phyloP scores from a whole-genome alignment of 2,888 invertebrate genomes.

The Hemicrepidius hirtus region DNA sequence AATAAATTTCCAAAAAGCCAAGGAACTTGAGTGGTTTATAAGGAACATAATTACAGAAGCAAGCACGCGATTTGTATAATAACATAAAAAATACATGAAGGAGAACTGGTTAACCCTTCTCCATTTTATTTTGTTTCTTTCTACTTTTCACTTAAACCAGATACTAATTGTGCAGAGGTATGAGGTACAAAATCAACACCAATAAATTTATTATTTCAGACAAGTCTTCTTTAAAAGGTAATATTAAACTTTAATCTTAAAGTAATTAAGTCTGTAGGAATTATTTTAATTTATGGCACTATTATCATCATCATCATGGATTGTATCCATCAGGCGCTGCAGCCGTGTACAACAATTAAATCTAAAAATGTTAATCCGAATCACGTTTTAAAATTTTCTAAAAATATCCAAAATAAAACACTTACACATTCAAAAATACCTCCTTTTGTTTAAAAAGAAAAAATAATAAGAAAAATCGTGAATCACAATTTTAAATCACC shows the following conservation, averaged over 20 bases:
- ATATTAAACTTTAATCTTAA: background rate
- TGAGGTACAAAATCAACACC: background rate
- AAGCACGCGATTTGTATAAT: slow-evolving; percentile 5
- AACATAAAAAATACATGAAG: background rate
- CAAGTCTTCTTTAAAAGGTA: slow-evolving; percentile 16
- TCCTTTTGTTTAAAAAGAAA: slow-evolving; percentile 9
- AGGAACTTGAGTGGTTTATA: background rate
- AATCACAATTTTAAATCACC: slow-evolving; percentile 11
- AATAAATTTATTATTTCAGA: slow-evolving; percentile 17
- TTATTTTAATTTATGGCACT: slow-evolving; percentile 27
- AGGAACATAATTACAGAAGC: background rate
- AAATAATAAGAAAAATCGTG: background rate
- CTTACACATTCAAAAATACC: background rate
- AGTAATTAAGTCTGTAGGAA: background rate
- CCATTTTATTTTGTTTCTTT: background rate
- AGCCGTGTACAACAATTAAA: slow-evolving; percentile 26
- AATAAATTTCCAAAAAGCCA: background rate
- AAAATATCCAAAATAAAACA: slow-evolving; percentile 12
- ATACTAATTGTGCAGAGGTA: background rate
- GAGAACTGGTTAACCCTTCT: slow-evolving; percentile 7
- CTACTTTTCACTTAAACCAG: background rate
- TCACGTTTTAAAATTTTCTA: slow-evolving; percentile 36
- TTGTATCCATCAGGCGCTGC: slow-evolving; percentile 27
- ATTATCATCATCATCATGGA: slow-evolving; percentile 10
- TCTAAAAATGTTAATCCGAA: slow-evolving; percentile 28